Evolutionary conservation across 2,113 vertebrate species (phyloP).

Genomic region (Plestiodon gilberti): DNA sequence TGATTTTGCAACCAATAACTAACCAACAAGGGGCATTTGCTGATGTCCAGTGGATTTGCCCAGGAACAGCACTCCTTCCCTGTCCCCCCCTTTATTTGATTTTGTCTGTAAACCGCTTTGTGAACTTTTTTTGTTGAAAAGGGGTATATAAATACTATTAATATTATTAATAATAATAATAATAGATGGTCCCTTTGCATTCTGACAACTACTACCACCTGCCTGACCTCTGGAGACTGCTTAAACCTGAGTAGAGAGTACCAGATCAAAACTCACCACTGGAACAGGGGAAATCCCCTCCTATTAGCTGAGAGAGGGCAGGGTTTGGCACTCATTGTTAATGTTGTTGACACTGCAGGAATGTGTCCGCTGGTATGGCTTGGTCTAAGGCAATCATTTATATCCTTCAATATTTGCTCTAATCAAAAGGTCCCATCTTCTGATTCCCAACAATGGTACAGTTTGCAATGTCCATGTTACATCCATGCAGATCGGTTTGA

Average conservation of each 20-base stretch:
- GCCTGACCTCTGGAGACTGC: neutral
- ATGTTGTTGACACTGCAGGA: neutral
- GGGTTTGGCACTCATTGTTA: neutral
- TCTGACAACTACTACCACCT: neutral
- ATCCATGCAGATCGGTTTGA: neutral
- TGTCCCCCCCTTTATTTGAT: neutral
- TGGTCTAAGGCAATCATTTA: neutral
- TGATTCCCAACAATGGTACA: neutral
- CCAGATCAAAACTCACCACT: neutral
- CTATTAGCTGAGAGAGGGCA: neutral
- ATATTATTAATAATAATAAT: neutral
- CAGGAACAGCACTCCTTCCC: neutral
- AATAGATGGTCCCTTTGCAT: neutral
- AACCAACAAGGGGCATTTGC: neutral
- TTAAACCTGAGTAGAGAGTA: neutral
- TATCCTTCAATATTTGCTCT: neutral
- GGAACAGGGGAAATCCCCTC: no score
- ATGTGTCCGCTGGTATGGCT: no score
- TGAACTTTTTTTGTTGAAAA: no score
- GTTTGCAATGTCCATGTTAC: neutral
- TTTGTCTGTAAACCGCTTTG: no score
- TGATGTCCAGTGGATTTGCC: no score
- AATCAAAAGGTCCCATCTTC: neutral
- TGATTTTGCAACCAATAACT: neutral
- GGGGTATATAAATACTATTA: no score